Evolutionary conservation across 2,113 vertebrate genomes (phyloP), one percentile per base, ranked within the genome.

Genomic region (Salvelinus namaycush): DNA sequence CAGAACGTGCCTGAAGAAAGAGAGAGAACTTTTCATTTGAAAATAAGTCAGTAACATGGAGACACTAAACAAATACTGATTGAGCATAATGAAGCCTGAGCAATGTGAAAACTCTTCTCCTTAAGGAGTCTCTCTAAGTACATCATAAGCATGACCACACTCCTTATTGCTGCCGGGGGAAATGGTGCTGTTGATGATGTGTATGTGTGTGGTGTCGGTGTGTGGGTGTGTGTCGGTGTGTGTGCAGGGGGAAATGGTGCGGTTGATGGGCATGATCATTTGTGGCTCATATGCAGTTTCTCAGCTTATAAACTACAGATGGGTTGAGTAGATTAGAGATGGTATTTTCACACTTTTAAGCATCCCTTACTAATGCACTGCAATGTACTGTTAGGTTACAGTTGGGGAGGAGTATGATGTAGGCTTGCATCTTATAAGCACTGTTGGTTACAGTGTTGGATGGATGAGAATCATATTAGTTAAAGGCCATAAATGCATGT

Each of bases 11-110:
- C 51, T 75, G 75, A 76, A 65, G 73, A 11, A 71, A 54, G 29
- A 77, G 74, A 71, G 68, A 48, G 67, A 54, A 79, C 34, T 44
- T 68, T 68, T 80, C 70, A 78, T 80, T 76, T 67, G 68, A 72
- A 78, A 75, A 66, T 31, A 51, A 78, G 83, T 79, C 76, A 74
- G 26, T 81, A 75, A 76, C 72, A 76, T 71, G 59, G 51, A 44
- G n/a, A 57, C n/a, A 75, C 76, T 82, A 76, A 86, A 82, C 26
- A 76, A 85, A 79, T 82, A 82, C 83, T 84, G 85, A 88, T 87
- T 83, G 64, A 66, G 75, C 62, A 65, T 79, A 87, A 88, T 86
- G 86, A 83, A 84, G 86, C 82, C 79, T 83, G 85, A 87, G 86
- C 79, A 84, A 88, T 81, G 84, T 79, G 76, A 65, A 75, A 68